Evolutionary conservation across 2,888 invertebrate genomes (phyloP).

Genomic region (Panopea generosa): DNA sequence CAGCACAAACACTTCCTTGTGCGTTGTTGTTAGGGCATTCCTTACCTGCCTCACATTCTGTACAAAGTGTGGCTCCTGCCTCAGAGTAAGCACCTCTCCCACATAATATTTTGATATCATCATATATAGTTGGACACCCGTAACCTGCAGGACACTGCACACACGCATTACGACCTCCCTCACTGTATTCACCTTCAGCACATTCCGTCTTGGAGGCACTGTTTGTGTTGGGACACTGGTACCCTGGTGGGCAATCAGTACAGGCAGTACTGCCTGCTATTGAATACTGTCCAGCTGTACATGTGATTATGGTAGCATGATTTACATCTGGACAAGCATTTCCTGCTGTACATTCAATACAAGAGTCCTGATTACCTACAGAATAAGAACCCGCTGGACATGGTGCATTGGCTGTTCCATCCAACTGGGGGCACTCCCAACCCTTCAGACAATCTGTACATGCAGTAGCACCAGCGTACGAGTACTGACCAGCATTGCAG

Average conservation of each 20-base stretch:
- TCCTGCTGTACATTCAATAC: constrained; percentile 79
- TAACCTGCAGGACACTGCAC: constrained; percentile 80
- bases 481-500: constrained; percentile 69
- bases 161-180: constrained; percentile 76
- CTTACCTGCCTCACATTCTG: constrained; percentile 78
- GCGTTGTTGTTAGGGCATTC: constrained; percentile 74
- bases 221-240: constrained; percentile 71
- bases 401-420: constrained; percentile 70
- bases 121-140: constrained; percentile 80
- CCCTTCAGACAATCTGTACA: constrained; percentile 75
- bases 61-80: constrained; percentile 74
- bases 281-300: constrained; percentile 76
- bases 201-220: constrained; percentile 71
- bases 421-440: constrained; percentile 70
- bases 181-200: constrained; percentile 74
- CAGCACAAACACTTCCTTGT: constrained; percentile 73
- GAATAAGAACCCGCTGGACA: constrained; percentile 78
- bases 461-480: constrained; percentile 53
- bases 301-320: constrained; percentile 59
- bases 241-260: constrained; percentile 79
- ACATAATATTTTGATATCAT: constrained; percentile 69
- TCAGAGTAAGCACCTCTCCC: constrained; percentile 76
- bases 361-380: constrained; percentile 60
- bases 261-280: constrained; percentile 70
- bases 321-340: constrained; percentile 75